These are phyloP conservation scores for Drosophila birchii DNA, from an alignment of 2,888 invertebrate species.

Conservation along the genomic window DNA sequence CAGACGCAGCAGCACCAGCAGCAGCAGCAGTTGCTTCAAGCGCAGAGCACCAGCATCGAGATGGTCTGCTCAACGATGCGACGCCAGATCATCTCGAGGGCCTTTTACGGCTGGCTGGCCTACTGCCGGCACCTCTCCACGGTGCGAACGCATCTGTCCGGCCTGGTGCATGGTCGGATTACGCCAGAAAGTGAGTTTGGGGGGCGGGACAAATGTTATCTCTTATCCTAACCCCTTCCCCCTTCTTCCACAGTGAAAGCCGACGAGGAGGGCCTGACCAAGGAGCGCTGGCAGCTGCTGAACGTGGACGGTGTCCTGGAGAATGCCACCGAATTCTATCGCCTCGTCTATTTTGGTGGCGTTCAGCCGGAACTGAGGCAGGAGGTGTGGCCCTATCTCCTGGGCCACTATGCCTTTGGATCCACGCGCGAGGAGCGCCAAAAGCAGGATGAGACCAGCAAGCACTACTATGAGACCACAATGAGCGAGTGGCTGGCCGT, in stretches of 20 bases:
- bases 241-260: slow-evolving; percentile 86
- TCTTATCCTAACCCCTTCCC: background rate
- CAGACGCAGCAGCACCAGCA: slow-evolving; percentile 59
- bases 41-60: slow-evolving; percentile 88
- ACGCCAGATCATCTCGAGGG: slow-evolving; percentile 96
- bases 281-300: slow-evolving; percentile 90
- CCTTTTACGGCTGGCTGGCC: slow-evolving; percentile 98
- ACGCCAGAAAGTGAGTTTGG: slow-evolving; percentile 86
- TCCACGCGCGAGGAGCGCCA: slow-evolving; percentile 88
- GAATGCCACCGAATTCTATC: slow-evolving; percentile 90
- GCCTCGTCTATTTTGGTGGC: slow-evolving; percentile 94
- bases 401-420: slow-evolving; percentile 93
- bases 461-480: slow-evolving; percentile 93
- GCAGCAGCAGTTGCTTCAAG: slow-evolving; percentile 38
- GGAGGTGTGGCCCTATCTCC: slow-evolving; percentile 95
- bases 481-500: slow-evolving; percentile 98
- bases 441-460: slow-evolving; percentile 88
- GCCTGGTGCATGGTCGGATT: slow-evolving; percentile 91
- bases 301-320: slow-evolving; percentile 87
- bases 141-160: slow-evolving; percentile 95
- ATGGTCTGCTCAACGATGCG: slow-evolving; percentile 97
- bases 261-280: slow-evolving; percentile 90
- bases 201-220: background rate
- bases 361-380: slow-evolving; percentile 91
- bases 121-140: slow-evolving; percentile 97